phyloP scores from a whole-genome alignment of 2,113 vertebrate genomes.

The Panthera uncia region DNA sequence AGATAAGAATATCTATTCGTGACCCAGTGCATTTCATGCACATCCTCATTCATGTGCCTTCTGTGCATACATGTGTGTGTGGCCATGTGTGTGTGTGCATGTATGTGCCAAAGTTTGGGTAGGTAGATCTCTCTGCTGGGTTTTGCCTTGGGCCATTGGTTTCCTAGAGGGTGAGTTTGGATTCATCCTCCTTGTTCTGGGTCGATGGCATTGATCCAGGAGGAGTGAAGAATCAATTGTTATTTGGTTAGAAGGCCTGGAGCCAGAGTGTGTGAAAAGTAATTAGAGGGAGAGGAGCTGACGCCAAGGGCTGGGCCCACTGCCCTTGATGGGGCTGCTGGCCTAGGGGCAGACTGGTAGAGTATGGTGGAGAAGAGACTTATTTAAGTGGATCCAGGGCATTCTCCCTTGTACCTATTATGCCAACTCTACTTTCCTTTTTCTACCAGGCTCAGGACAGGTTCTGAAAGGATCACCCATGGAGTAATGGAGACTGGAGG shows the following conservation, averaged over 20 bases:
- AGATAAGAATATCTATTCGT: neutral
- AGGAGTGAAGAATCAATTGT: constrained; percentile 82
- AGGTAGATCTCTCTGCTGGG: neutral
- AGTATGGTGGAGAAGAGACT: neutral
- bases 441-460: neutral
- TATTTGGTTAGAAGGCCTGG: constrained; percentile 81
- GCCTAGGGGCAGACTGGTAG: neutral
- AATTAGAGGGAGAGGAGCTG: constrained; percentile 79
- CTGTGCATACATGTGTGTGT: neutral
- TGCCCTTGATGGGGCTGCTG: neutral
- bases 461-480: neutral
- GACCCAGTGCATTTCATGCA: neutral
- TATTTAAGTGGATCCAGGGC: neutral
- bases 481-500: neutral
- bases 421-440: neutral
- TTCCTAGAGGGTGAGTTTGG: constrained; percentile 52
- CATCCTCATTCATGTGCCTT: neutral
- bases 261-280: constrained; percentile 74
- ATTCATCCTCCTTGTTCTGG: constrained; percentile 81
- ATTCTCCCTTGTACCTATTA: neutral
- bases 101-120: neutral
- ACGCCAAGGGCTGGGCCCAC: neutral
- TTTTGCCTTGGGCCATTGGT: neutral
- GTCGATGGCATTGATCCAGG: constrained; percentile 84
- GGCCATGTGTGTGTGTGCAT: neutral